phyloP scores from a whole-genome alignment of 2,888 invertebrate genomes.

The Caenorhabditis virilis region DNA sequence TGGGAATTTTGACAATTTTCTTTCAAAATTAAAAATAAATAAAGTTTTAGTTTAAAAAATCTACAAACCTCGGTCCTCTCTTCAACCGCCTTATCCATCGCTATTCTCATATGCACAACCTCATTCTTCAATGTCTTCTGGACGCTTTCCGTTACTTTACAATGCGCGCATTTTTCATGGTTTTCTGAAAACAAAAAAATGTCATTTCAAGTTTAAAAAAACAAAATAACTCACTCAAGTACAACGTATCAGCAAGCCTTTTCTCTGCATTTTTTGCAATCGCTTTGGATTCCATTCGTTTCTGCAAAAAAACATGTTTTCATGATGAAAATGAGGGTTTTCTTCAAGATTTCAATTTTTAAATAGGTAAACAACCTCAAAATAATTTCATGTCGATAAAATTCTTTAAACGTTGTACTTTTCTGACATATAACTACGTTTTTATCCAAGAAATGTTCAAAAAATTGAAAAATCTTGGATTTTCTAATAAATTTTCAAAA shows the following conservation, averaged over 20 bases:
- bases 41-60: too few relatives aligned
- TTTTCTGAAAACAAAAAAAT: slow-evolving; percentile 15
- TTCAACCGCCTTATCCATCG: slow-evolving; percentile 6
- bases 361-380: too few relatives aligned
- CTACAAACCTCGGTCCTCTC: slow-evolving; percentile 13
- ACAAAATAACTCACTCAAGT: slow-evolving; percentile 12
- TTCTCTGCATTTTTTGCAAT: slow-evolving; percentile 10
- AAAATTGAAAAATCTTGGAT: too few relatives aligned
- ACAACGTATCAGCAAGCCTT: slow-evolving; percentile 29
- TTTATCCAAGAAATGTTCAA: too few relatives aligned
- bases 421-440: too few relatives aligned
- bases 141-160: slow-evolving; percentile 14
- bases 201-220: not conserved
- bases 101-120: slow-evolving; percentile 17
- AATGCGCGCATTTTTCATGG: slow-evolving; percentile 30
- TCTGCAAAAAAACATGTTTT: too few relatives aligned
- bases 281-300: slow-evolving; percentile 5
- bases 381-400: slow-evolving; percentile 4
- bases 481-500: too few relatives aligned
- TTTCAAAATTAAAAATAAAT: too few relatives aligned
- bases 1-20: too few relatives aligned
- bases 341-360: too few relatives aligned
- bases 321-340: too few relatives aligned
- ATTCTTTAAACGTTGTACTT: too few relatives aligned
- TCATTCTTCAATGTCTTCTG: slow-evolving; percentile 15